A percentile compares a stretch with the other conserved stretches of the same genome.
phyloP scores from a whole-genome alignment of 2,797 vertebrate genomes.

The Macropodus opercularis region DNA sequence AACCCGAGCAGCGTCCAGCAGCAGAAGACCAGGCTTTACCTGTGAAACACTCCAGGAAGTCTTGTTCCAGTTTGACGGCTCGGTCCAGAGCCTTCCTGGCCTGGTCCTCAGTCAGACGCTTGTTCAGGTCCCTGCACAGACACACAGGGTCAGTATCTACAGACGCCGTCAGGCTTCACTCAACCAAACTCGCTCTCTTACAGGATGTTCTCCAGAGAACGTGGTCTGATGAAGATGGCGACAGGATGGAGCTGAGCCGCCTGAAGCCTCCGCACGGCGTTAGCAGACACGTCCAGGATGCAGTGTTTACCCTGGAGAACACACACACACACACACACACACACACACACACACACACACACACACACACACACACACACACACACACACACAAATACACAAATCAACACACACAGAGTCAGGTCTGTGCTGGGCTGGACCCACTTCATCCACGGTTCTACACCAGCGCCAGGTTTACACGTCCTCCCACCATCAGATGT shows the following conservation, averaged over 20 bases:
- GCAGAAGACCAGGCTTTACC: too few relatives aligned
- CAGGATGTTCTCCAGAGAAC: slow-evolving; percentile 90
- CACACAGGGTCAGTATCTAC: too few relatives aligned
- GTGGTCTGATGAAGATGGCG: slow-evolving; percentile 90
- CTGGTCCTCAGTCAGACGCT: slow-evolving; percentile 91
- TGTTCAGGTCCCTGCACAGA: slow-evolving; percentile 87
- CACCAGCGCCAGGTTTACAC: too few relatives aligned
- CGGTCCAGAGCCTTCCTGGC: slow-evolving; percentile 90
- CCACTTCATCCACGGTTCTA: too few relatives aligned
- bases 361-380: too few relatives aligned
- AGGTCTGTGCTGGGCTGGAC: too few relatives aligned
- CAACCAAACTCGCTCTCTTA: too few relatives aligned
- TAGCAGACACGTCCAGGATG: slow-evolving; percentile 91
- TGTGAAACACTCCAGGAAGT: slow-evolving; percentile 92
- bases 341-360: too few relatives aligned
- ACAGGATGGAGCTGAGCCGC: slow-evolving; percentile 91
- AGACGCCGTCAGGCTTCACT: too few relatives aligned
- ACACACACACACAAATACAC: too few relatives aligned
- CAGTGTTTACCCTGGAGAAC: slow-evolving; percentile 88
- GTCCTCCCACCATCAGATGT: too few relatives aligned
- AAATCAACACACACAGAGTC: too few relatives aligned
- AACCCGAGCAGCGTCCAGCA: neutral
- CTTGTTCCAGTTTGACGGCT: slow-evolving; percentile 90
- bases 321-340: slow-evolving; percentile 12
- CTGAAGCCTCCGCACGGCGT: slow-evolving; percentile 89